Conservation (phyloP, 1,140 invertebrate genomes). For the Schlechtendalia chinensis region DNA sequence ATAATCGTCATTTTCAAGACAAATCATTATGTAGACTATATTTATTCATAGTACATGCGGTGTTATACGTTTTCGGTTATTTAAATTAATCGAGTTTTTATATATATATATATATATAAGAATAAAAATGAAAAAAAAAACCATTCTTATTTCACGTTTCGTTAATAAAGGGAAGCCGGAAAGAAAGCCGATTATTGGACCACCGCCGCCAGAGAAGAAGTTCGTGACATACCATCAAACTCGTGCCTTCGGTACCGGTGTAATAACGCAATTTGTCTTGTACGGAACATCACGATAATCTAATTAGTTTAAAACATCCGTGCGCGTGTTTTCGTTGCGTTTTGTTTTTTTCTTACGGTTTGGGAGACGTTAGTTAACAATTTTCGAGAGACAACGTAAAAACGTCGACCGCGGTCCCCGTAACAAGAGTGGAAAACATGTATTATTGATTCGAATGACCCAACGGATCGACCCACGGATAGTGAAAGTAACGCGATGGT, state of each 20-base stretch:
- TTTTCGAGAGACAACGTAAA: conserved; percentile 15
- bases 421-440: conserved; percentile 6
- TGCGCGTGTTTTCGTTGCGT: too few species aligned
- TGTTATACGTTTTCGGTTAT: too few species aligned
- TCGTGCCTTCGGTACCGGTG: conserved; percentile 14
- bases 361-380: background rate
- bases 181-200: conserved; percentile 6
- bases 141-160: conserved; percentile 7
- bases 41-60: too few species aligned
- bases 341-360: background rate
- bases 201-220: background rate
- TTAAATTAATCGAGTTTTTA: background rate
- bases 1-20: too few species aligned
- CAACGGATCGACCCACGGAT: background rate
- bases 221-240: conserved; percentile 39
- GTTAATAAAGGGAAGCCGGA: conserved; percentile 11
- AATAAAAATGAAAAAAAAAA: background rate
- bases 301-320: conserved; percentile 19
- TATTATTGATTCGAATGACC: conserved; percentile 21
- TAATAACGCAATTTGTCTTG: conserved; percentile 37
- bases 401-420: background rate
- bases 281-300: conserved; percentile 41
- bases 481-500: conserved; percentile 5
- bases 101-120: background rate
- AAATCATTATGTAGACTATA: too few species aligned